Base-by-base conservation (phyloP, 1,140 invertebrate genomes). In the Ostrea denselamellosa region DNA sequence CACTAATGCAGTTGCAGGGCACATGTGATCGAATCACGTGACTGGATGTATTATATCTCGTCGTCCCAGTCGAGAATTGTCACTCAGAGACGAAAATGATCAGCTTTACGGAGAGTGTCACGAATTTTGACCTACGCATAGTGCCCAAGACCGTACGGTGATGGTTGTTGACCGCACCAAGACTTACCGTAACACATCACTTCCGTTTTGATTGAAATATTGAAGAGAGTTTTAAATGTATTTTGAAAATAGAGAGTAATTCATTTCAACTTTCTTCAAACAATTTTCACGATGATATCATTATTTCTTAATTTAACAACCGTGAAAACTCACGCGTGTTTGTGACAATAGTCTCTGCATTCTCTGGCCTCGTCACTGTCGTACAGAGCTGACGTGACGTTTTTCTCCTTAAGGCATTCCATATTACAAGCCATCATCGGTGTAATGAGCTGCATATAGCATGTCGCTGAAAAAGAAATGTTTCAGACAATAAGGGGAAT, bases 261-360 rank as follows among this genome's bases (percentile, higher is more conserved):
- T n/a, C n/a, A n/a, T n/a, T n/a, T n/a, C n/a, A n/a, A n/a, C n/a
- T n/a, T n/a, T n/a, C n/a, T n/a, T n/a, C n/a, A n/a, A n/a, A n/a
- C n/a, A n/a, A n/a, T n/a, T n/a, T n/a, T n/a, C n/a, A n/a, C n/a
- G n/a, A n/a, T n/a, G n/a, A n/a, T n/a, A n/a, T n/a, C n/a, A n/a
- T n/a, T n/a, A n/a, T n/a, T n/a, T n/a, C n/a, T n/a, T n/a, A n/a
- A n/a, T n/a, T n/a, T n/a, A n/a, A n/a, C n/a, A n/a, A n/a, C n/a
- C n/a, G n/a, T n/a, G n/a, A n/a, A 28, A 71, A 77, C 68, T 22
- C 68, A 77, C 68, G 68, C 68, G 28, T 77, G 68, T 7, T 77
- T 25, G 12, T 28, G 68, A 17, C 68, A 77, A 17, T 77, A 77
- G 12, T 77, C 25, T 34, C 68, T 77, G 28, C 68, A 77, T 28